These are phyloP conservation scores for Cladorhizidae sp. DNA, from an alignment of 37 sponge, comb jelly and placozoan genomes.

Conservation along the genomic window DNA sequence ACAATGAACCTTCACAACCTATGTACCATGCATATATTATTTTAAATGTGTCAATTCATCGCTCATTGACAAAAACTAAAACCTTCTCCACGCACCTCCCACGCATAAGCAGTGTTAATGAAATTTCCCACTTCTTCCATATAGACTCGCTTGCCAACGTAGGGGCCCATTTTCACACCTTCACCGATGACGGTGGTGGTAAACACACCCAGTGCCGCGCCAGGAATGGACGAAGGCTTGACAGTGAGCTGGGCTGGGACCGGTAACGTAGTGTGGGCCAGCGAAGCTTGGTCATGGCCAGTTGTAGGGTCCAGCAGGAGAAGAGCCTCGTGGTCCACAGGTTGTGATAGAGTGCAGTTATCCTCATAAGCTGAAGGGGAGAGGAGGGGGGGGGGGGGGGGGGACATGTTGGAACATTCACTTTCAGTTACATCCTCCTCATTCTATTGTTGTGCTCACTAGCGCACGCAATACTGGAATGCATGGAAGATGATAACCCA, in stretches of 20 bases:
- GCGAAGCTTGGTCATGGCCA: slow-evolving; percentile 50
- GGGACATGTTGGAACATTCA: no score
- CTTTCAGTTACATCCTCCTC: no score
- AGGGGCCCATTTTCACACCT: slow-evolving; percentile 66
- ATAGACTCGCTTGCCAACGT: slow-evolving; percentile 43
- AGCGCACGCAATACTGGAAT: no score
- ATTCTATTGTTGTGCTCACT: no score
- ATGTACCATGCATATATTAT: slow-evolving; percentile 10
- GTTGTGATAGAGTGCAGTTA: no score
- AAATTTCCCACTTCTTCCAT: slow-evolving; percentile 29
- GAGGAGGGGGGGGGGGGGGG: no score
- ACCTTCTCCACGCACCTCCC: slow-evolving; percentile 79
- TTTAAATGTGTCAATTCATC: no score
- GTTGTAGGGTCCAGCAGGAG: slow-evolving; percentile 35
- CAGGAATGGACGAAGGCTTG: slow-evolving; percentile 51
- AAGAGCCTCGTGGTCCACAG: no score
- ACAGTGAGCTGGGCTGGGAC: slow-evolving; percentile 73
- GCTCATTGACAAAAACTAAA: no score
- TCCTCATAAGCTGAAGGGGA: no score
- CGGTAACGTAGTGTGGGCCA: slow-evolving; percentile 36
- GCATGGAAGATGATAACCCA: no score
- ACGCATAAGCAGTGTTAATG: slow-evolving; percentile 63
- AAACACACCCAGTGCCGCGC: slow-evolving; percentile 76
- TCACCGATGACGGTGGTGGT: slow-evolving; percentile 49
- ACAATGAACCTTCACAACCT: background rate